These are phyloP conservation scores for Phalangium opilio DNA, from an alignment of 2,888 invertebrate species.

Conservation along the genomic window DNA sequence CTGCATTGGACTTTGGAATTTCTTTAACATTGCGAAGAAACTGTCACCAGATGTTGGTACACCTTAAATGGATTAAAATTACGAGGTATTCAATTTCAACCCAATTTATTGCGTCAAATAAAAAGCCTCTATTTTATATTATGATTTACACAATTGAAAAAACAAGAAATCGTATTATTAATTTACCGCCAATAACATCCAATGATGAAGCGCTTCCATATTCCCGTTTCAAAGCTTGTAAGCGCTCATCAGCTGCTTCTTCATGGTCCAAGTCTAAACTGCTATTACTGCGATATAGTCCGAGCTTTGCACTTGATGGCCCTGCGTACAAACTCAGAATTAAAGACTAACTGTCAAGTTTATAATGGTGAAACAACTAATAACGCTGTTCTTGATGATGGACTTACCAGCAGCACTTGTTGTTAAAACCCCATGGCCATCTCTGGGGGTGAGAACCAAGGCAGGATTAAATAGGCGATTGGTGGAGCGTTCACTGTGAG, in stretches of 20 bases:
- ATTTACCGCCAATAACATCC: constrained; percentile 53
- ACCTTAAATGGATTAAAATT: no score
- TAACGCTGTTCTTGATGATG: no score
- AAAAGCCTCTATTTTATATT: no score
- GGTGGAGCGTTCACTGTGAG: constrained; percentile 18
- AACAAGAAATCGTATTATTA: no score
- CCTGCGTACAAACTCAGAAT: constrained; percentile 2
- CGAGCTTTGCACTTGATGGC: constrained; percentile 19
- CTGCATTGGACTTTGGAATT: constrained; percentile 39
- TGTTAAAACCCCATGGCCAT: no score
- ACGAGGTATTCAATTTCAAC: no score
- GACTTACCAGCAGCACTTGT: no score
- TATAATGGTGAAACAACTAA: no score
- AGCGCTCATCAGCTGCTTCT: constrained; percentile 23
- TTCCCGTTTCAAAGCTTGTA: constrained; percentile 44
- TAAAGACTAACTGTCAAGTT: no score
- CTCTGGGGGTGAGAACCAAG: no score
- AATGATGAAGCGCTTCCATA: constrained; percentile 83
- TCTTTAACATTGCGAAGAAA: constrained; percentile 70
- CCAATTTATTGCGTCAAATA: no score
- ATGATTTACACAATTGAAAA: no score
- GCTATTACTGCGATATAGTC: constrained; percentile 66
- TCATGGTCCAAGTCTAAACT: constrained; percentile 57
- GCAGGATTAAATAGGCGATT: constrained; percentile 3
- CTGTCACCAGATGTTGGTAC: constrained; percentile 32